These are phyloP conservation scores for Diploscapter pachys DNA, from an alignment of 1,140 invertebrate species.

Conservation along the genomic window DNA sequence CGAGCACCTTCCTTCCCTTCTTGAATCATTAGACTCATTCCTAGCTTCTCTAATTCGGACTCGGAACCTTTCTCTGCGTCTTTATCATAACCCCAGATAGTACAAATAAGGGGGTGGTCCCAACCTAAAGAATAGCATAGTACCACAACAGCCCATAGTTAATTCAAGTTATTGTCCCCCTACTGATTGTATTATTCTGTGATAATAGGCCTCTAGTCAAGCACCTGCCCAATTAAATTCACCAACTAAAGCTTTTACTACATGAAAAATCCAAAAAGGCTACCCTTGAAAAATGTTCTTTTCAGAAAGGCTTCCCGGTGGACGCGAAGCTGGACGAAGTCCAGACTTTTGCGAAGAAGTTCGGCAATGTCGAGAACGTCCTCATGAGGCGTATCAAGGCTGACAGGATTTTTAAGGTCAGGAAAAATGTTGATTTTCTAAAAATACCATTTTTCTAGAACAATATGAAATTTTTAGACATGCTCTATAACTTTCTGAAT, in stretches of 20 bases:
- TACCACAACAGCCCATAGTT: too few relatives aligned
- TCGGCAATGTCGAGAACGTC: conserved; percentile 74
- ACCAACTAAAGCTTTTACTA: not conserved
- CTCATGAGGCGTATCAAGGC: conserved; percentile 48
- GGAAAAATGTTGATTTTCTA: not conserved
- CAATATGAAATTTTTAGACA: too few relatives aligned
- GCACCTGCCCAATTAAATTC: too few relatives aligned
- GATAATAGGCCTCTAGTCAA: too few relatives aligned
- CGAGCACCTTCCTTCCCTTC: too few relatives aligned
- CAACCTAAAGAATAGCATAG: not conserved
- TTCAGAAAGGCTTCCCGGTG: conserved; percentile 77
- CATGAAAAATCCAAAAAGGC: not conserved
- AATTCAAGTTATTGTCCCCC: too few relatives aligned
- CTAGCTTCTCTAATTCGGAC: too few relatives aligned
- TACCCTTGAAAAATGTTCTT: conserved; percentile 7
- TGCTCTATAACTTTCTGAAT: too few relatives aligned
- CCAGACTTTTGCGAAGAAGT: conserved; percentile 72
- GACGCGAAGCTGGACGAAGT: conserved; percentile 71
- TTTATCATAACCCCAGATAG: too few relatives aligned
- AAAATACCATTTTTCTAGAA: not conserved
- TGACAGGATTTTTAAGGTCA: conserved; percentile 69
- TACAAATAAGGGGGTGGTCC: not conserved
- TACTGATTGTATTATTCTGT: too few relatives aligned
- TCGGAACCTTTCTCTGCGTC: too few relatives aligned
- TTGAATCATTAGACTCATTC: too few relatives aligned